Conservation (phyloP, 2,797 vertebrate genomes). For the Falco cherrug region DNA sequence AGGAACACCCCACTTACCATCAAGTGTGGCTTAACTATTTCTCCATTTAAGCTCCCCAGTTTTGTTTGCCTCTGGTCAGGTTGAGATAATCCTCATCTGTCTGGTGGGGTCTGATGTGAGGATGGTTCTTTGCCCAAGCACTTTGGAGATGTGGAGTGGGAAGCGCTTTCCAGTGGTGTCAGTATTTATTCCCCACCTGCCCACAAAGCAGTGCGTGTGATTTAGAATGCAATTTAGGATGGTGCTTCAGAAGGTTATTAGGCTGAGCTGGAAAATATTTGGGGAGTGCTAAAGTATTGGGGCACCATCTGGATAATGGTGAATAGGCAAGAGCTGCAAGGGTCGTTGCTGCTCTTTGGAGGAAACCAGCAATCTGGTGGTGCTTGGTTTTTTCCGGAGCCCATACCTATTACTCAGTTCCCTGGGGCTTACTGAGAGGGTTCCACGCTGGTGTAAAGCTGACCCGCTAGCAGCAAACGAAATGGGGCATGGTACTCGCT, state of each 20-base stretch:
- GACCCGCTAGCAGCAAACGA: background rate
- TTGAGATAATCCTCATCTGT: background rate
- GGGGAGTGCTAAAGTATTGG: background rate
- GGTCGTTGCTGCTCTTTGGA: background rate
- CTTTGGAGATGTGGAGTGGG: background rate
- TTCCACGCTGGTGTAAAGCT: background rate
- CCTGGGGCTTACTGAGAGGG: background rate
- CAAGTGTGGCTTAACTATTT: background rate
- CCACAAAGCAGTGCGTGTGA: background rate
- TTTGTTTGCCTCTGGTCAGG: background rate
- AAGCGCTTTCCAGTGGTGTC: background rate
- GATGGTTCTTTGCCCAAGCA: background rate
- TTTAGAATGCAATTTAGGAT: constrained; percentile 2
- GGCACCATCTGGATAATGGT: background rate
- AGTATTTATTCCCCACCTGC: background rate
- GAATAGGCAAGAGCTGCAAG: background rate
- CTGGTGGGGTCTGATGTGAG: background rate
- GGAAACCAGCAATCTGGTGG: background rate
- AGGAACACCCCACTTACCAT: background rate
- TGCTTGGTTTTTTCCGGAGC: background rate
- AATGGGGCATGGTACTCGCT: background rate
- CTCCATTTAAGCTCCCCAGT: background rate
- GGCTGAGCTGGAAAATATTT: constrained; percentile 23
- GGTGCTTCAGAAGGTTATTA: background rate
- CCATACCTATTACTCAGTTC: background rate